Percentiles rank a stretch among this genome's conserved stretches.
phyloP scores from a whole-genome alignment of 2,113 vertebrate species.

The Orthochromis indermauri region DNA sequence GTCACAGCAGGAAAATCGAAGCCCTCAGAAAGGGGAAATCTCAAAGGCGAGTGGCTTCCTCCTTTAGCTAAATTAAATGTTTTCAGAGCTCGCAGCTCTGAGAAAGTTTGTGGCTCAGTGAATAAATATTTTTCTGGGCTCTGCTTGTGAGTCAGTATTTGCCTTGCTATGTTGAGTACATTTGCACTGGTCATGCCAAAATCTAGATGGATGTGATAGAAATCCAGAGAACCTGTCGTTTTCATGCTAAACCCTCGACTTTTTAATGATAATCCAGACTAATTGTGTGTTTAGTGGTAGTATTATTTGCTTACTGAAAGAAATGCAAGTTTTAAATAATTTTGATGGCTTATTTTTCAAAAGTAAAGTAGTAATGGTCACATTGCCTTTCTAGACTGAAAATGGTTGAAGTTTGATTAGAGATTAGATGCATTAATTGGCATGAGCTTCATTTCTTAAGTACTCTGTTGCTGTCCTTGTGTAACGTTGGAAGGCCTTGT shows the following conservation, averaged over 20 bases:
- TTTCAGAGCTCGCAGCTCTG: conserved; percentile 33
- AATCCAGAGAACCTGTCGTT: neutral
- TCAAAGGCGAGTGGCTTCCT: conserved; percentile 24
- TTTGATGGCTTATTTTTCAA: neutral
- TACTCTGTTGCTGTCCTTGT: neutral
- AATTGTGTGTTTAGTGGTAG: neutral
- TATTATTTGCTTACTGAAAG: neutral
- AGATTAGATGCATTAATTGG: neutral
- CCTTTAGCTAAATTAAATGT: conserved; percentile 43
- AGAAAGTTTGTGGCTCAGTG: conserved; percentile 44
- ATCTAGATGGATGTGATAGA: neutral
- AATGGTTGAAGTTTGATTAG: neutral
- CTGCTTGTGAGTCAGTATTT: conserved; percentile 27
- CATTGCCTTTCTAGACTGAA: neutral
- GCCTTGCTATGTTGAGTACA: conserved; percentile 11
- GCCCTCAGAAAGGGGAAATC: conserved; percentile 9
- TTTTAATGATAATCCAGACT: neutral
- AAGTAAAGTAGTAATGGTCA: neutral
- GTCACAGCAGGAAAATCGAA: neutral
- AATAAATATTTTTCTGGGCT: conserved; percentile 41
- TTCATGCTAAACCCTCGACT: neutral
- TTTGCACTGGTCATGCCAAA: neutral
- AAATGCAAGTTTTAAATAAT: neutral
- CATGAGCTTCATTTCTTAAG: neutral
- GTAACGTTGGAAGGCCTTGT: neutral